Evolutionary conservation across 2,888 invertebrate genomes (phyloP).

Genomic region (Parnassius orleans): DNA sequence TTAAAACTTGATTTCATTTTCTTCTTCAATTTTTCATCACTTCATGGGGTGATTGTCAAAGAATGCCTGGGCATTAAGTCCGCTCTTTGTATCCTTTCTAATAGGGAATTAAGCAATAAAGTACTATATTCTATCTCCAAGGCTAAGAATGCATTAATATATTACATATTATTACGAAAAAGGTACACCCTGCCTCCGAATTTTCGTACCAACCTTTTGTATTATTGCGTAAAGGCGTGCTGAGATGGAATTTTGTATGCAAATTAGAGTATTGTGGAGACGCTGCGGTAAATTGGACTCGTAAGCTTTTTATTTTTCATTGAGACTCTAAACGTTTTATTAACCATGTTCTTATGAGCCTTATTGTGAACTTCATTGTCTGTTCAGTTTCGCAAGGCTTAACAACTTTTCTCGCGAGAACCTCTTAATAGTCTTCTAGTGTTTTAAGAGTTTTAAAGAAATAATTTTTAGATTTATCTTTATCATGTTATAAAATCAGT

Average conservation of each 20-base stretch:
- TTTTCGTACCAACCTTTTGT: background rate
- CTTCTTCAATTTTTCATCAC: too few species aligned
- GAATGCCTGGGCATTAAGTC: too few species aligned
- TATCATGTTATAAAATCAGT: too few species aligned
- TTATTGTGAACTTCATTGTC: conserved; percentile 19
- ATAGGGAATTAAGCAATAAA: too few species aligned
- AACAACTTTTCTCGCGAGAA: conserved; percentile 18
- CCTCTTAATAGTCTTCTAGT: background rate
- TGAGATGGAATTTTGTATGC: conserved; percentile 42
- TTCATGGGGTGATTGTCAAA: too few species aligned
- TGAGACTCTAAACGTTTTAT: conserved; percentile 30
- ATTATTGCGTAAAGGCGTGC: conserved; percentile 21
- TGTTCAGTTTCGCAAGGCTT: conserved; percentile 11
- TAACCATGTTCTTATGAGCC: conserved; percentile 13
- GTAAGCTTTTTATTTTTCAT: conserved; percentile 34
- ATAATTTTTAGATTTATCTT: too few species aligned
- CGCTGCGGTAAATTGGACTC: conserved; percentile 40
- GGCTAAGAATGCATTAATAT: too few species aligned
- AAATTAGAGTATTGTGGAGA: conserved; percentile 41
- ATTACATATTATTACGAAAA: too few species aligned
- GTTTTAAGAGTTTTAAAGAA: too few species aligned
- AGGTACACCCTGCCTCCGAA: background rate
- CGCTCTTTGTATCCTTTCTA: too few species aligned
- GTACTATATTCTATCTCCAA: too few species aligned
- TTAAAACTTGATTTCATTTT: too few species aligned